Conservation (phyloP, 2,888 invertebrate genomes). For the Spodoptera littoralis region DNA sequence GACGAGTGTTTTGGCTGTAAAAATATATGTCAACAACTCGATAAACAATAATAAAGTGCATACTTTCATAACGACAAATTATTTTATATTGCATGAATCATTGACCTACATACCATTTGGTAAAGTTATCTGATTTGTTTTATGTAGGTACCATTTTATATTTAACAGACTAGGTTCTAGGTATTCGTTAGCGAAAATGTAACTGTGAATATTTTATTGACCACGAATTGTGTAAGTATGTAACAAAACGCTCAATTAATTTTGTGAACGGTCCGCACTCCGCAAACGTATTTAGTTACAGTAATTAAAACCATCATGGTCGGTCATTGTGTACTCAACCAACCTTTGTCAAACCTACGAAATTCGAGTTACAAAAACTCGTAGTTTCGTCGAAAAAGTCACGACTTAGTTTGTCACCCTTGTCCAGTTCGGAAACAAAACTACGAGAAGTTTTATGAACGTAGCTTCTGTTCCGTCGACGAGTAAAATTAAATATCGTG, state of each 20-base stretch:
- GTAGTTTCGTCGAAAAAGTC: constrained; percentile 10
- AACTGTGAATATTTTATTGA: no score
- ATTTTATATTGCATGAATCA: no score
- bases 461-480: constrained; percentile 25
- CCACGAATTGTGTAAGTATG: no score
- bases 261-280: not conserved
- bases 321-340: not conserved
- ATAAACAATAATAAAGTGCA: constrained; percentile 37
- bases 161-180: not conserved
- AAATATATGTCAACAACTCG: constrained; percentile 51
- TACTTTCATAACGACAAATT: constrained; percentile 2
- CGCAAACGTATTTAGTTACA: not conserved
- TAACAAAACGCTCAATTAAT: not conserved
- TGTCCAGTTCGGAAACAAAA: constrained; percentile 24
- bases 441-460: constrained; percentile 26
- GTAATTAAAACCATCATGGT: constrained; percentile 6
- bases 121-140: not conserved
- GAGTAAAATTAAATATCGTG: constrained; percentile 46
- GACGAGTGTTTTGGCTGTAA: constrained; percentile 53
- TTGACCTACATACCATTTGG: no score
- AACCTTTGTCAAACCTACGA: not conserved
- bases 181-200: no score
- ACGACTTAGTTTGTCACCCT: constrained; percentile 10
- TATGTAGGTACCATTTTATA: not conserved
- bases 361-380: constrained; percentile 13